phyloP scores from a whole-genome alignment of 2,113 vertebrate species.

The Agelaius tricolor region DNA sequence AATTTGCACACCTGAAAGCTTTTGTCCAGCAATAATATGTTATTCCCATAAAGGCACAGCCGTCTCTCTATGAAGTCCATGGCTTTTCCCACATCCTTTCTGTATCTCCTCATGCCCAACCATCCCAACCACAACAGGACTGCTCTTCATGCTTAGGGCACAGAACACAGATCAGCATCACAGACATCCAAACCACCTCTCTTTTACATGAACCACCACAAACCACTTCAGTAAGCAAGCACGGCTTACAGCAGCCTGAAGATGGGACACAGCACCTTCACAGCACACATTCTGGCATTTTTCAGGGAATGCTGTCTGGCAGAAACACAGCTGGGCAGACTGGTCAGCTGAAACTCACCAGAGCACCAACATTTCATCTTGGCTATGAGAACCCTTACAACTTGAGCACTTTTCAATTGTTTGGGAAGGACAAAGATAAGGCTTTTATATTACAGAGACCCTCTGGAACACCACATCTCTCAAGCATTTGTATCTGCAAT shows the following conservation, averaged over 20 bases:
- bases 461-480: neutral
- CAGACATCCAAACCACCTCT: neutral
- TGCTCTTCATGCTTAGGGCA: neutral
- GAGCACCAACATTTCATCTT: neutral
- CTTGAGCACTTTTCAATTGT: rapidly evolving
- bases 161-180: neutral
- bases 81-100: neutral
- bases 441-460: neutral
- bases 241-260: neutral
- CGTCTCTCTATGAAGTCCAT: neutral
- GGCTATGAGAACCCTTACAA: neutral
- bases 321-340: neutral
- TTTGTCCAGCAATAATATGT: neutral
- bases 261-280: neutral
- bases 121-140: neutral
- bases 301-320: neutral
- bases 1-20: neutral
- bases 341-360: neutral
- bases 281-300: neutral
- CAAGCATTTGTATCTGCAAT: neutral
- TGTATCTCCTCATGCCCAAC: rapidly evolving
- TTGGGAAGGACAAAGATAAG: neutral
- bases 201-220: neutral
- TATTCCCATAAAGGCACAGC: neutral
- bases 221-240: neutral